These are phyloP conservation scores for Nansenia antarctica DNA, from an alignment of 2,113 vertebrate genomes.

Conservation along the genomic window DNA sequence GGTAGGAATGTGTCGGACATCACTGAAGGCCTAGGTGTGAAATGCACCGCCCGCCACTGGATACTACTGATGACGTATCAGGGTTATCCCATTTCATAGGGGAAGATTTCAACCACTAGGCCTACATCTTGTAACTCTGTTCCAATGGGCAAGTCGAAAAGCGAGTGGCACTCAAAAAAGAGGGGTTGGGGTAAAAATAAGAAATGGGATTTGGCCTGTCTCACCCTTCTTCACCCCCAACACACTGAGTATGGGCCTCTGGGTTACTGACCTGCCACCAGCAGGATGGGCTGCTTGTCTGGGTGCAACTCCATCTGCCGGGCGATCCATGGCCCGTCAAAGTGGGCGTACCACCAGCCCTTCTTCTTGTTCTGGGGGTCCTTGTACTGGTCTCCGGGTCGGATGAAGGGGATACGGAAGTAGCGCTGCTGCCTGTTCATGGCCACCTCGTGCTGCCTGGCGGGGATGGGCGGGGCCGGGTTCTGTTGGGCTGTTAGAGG, in stretches of 20 bases:
- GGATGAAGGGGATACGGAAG: slow-evolving; percentile 97
- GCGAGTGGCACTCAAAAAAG: too few relatives aligned
- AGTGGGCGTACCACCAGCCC: slow-evolving; percentile 99
- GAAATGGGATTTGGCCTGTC: too few relatives aligned
- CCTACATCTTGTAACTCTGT: too few relatives aligned
- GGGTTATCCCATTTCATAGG: too few relatives aligned
- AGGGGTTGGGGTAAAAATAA: too few relatives aligned
- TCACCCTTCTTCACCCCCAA: too few relatives aligned
- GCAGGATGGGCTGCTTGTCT: slow-evolving; percentile 93
- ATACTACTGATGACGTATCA: too few relatives aligned
- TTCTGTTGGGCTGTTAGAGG: slow-evolving; percentile 85
- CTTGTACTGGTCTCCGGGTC: slow-evolving; percentile 92
- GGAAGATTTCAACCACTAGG: too few relatives aligned
- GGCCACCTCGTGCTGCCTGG: slow-evolving; percentile 83
- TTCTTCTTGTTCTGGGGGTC: slow-evolving; percentile 94
- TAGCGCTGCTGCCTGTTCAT: slow-evolving; percentile 91
- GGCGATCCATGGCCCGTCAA: slow-evolving; percentile 96
- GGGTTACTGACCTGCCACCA: slow-evolving; percentile 88
- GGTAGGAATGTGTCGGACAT: too few relatives aligned
- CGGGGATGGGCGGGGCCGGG: slow-evolving; percentile 74
- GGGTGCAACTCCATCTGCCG: slow-evolving; percentile 98
- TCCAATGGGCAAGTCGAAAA: too few relatives aligned
- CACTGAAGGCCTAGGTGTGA: too few relatives aligned
- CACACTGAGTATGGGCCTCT: background rate
- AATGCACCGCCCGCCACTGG: too few relatives aligned